These are phyloP conservation scores for Fundulus diaphanus DNA, from an alignment of 2,797 vertebrate genomes.

Conservation along the genomic window DNA sequence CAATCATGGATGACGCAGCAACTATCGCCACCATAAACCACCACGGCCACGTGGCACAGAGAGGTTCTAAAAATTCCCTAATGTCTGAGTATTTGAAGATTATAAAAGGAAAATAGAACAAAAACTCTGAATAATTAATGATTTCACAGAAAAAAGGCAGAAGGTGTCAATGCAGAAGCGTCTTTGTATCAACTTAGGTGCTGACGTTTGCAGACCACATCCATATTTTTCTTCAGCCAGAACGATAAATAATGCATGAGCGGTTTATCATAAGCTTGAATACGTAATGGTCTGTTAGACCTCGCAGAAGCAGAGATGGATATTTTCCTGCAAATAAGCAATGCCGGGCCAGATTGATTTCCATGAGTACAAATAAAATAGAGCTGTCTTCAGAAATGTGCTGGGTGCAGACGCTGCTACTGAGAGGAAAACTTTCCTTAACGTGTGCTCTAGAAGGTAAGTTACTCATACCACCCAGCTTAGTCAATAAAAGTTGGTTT, in stretches of 20 bases:
- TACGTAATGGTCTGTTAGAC: constrained; percentile 22
- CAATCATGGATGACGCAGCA: neutral
- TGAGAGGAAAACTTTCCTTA: neutral
- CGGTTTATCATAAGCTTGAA: constrained; percentile 3
- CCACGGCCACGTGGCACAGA: neutral
- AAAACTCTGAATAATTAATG: constrained; percentile 13
- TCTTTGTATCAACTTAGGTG: constrained; percentile 26
- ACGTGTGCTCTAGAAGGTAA: constrained; percentile 12
- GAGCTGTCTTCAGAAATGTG: constrained; percentile 26
- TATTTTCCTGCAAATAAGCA: constrained; percentile 29
- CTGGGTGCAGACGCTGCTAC: constrained; percentile 11
- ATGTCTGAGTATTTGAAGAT: constrained; percentile 29
- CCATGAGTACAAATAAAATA: constrained; percentile 37
- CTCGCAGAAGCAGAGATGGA: constrained; percentile 2
- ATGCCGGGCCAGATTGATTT: constrained; percentile 24
- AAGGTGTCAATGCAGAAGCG: constrained; percentile 6
- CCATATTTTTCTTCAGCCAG: constrained; percentile 26
- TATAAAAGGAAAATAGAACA: constrained; percentile 9
- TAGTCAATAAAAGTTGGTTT: neutral
- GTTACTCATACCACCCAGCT: neutral
- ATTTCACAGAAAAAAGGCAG: neutral
- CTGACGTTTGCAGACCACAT: constrained; percentile 36
- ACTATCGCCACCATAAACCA: constrained; percentile 5
- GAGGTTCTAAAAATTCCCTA: constrained; percentile 2
- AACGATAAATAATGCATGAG: constrained; percentile 54